Percentiles rank a stretch among this genome's conserved stretches.
These are phyloP conservation scores for Nipponacmea schrenckii DNA, from an alignment of 2,888 invertebrate genomes.

Conservation along the genomic window DNA sequence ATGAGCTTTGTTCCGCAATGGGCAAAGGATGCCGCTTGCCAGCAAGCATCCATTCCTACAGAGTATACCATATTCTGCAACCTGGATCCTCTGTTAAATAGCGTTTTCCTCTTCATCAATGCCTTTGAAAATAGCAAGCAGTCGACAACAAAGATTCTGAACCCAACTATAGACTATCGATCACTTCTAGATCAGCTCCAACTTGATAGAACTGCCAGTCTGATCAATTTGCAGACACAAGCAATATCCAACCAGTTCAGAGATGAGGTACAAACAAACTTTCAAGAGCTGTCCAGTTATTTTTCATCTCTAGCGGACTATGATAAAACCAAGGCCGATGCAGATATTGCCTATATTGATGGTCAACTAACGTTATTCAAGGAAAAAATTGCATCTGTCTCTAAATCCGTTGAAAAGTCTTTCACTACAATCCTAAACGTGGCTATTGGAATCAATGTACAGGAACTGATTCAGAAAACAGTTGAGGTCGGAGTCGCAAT, in stretches of 20 bases:
- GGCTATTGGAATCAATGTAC: neutral
- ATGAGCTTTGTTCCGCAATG: neutral
- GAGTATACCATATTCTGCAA: neutral
- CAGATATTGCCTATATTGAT: neutral
- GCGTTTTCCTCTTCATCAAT: neutral
- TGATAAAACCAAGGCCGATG: neutral
- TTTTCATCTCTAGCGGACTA: neutral
- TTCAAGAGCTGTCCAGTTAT: neutral
- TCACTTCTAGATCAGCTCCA: neutral
- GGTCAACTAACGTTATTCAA: neutral
- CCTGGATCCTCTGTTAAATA: neutral
- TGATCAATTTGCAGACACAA: neutral
- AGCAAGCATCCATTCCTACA: neutral
- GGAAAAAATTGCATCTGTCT: neutral
- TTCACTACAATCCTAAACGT: neutral
- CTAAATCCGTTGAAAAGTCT: neutral
- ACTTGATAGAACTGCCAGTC: neutral
- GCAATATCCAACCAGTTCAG: neutral
- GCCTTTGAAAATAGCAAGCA: neutral
- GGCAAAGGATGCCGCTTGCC: neutral
- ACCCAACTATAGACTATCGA: neutral
- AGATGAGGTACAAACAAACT: neutral
- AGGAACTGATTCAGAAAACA: neutral
- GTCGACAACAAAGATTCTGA: neutral
- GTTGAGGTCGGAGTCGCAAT: neutral